Percentiles rank a stretch among this genome's conserved stretches.
phyloP scores from a whole-genome alignment of 2,888 invertebrate species.

The Dasypolia templi region DNA sequence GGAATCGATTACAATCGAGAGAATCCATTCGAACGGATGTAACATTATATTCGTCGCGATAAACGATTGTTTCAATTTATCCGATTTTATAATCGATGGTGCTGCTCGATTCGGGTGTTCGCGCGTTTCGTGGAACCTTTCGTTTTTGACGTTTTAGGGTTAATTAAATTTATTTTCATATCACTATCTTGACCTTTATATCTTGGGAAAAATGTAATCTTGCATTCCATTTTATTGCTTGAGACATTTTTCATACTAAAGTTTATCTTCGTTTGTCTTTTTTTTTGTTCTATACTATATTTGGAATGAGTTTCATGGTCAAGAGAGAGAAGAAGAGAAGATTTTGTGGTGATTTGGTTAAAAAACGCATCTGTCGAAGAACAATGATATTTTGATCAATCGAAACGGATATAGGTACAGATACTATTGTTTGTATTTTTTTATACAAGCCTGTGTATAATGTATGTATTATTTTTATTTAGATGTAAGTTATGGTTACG shows the following conservation, averaged over 20 bases:
- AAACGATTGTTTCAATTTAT: conserved; percentile 73
- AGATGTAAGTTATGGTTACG: too few species aligned
- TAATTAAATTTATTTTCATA: conserved; percentile 69
- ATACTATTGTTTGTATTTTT: not conserved
- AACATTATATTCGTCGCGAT: conserved; percentile 75
- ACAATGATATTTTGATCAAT: not conserved
- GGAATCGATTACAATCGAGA: conserved; percentile 75
- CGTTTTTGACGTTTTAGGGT: conserved; percentile 70
- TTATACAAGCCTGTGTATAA: too few species aligned
- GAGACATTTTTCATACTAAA: conserved; percentile 58
- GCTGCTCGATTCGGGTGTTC: conserved; percentile 64
- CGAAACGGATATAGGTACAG: not conserved
- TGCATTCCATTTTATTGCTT: conserved; percentile 58
- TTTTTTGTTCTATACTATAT: conserved; percentile 16
- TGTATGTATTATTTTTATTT: too few species aligned
- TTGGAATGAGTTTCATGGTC: not conserved
- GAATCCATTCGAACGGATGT: conserved; percentile 67
- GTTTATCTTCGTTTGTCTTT: conserved; percentile 23
- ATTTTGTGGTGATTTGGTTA: not conserved
- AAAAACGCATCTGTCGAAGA: conserved; percentile 2
- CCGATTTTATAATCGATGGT: conserved; percentile 70
- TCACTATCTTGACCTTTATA: conserved; percentile 65
- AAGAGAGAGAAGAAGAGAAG: too few species aligned
- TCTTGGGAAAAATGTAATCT: conserved; percentile 62
- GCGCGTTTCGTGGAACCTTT: conserved; percentile 61